A percentile compares a stretch with the other conserved stretches of the same genome.
Evolutionary conservation across 2,797 vertebrate genomes (phyloP).

Genomic region (Agapornis canus): DNA sequence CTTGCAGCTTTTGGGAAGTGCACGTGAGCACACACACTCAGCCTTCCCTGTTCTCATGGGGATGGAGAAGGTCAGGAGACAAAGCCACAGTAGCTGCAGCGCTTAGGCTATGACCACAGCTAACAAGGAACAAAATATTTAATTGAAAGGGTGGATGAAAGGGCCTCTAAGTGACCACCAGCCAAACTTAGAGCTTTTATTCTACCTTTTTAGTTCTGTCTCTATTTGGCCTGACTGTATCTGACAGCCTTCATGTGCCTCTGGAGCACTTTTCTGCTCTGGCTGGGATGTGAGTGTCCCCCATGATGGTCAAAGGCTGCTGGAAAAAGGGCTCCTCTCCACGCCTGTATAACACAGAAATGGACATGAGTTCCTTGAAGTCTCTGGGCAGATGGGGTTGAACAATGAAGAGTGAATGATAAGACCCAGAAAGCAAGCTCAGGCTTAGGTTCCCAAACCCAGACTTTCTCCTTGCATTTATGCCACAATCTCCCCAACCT

Average conservation of each 20-base stretch:
- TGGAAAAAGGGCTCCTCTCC: background rate
- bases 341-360: background rate
- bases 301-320: background rate
- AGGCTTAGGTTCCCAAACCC: background rate
- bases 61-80: background rate
- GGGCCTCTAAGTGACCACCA: background rate
- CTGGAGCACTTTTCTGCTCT: background rate
- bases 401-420: accelerated
- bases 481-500: background rate
- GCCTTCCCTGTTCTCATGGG: background rate
- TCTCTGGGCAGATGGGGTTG: background rate
- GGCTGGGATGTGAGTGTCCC: background rate
- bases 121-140: background rate
- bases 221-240: background rate
- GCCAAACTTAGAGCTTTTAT: background rate
- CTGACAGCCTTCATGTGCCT: background rate
- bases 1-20: background rate
- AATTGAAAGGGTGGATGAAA: background rate
- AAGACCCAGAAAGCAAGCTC: background rate
- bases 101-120: background rate
- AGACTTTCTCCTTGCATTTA: background rate
- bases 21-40: background rate
- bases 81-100: background rate
- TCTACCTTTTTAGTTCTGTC: background rate
- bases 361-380: accelerated